Percentiles rank a stretch among this genome's conserved stretches.
phyloP scores from a whole-genome alignment of 2,113 vertebrate genomes.

The Balaeniceps rex region DNA sequence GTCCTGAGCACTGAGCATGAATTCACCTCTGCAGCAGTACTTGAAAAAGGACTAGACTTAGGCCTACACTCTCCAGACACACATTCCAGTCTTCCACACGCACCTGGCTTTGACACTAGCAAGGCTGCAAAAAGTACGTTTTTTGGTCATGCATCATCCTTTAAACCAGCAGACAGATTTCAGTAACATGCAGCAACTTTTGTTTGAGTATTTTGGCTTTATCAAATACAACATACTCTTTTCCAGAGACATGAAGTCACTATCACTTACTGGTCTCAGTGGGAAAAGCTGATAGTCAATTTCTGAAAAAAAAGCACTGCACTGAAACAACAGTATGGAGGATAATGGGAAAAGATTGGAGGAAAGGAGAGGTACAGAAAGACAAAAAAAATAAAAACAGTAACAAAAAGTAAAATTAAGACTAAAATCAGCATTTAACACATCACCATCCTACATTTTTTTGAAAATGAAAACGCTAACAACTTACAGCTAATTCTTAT shows the following conservation, averaged over 20 bases:
- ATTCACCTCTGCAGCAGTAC: background rate
- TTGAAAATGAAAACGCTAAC: background rate
- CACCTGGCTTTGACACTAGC: background rate
- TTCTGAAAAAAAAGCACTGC: background rate
- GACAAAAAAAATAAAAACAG: background rate
- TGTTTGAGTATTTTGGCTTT: background rate
- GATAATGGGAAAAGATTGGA: background rate
- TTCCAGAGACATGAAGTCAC: background rate
- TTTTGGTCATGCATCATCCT: background rate
- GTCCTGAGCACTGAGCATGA: background rate
- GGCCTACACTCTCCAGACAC: background rate
- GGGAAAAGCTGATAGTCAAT: background rate
- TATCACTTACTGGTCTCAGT: background rate
- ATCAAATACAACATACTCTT: background rate
- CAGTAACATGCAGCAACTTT: background rate
- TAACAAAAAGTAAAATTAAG: background rate
- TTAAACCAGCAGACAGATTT: background rate
- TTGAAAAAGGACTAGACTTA: background rate
- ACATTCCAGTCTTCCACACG: background rate
- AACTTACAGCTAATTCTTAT: background rate
- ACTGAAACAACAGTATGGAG: background rate
- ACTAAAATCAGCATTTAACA: background rate
- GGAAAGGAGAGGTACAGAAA: background rate
- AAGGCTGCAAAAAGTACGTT: background rate
- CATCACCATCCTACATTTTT: background rate